Base-by-base conservation (phyloP, 2,888 invertebrate species). In the Plagiodera versicolora region DNA sequence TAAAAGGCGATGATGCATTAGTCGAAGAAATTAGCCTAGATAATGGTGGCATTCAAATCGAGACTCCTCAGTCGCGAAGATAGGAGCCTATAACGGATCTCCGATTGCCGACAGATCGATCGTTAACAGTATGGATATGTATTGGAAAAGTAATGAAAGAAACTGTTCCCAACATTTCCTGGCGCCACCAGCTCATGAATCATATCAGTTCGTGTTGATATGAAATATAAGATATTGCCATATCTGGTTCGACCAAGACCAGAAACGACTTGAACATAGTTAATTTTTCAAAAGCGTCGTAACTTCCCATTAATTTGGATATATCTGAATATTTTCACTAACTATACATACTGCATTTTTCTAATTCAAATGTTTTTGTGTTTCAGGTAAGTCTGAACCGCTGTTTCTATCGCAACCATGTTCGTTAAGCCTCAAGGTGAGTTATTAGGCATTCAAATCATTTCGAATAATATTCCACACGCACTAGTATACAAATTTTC, bases 221-320 rank as follows among this genome's bases (percentile, higher is more conserved):
- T n/a, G n/a, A n/a, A n/a, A n/a, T n/a, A n/a, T n/a, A n/a, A n/a
- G n/a, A n/a, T n/a, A n/a, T n/a, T n/a, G n/a, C n/a, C n/a, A n/a
- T n/a, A n/a, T n/a, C n/a, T n/a, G n/a, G n/a, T n/a, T n/a, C n/a
- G n/a, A n/a, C n/a, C n/a, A n/a, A n/a, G n/a, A n/a, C n/a, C n/a
- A n/a, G n/a, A n/a, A n/a, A 50, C 63, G 60, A 60, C 58, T 16
- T 20, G 24, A 28, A 53, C 35, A 24, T 45, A 39, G 16, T 17
- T 24, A 53, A 44, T 24, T 44, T 53, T 53, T 53, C 14, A 44
- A 53, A 62, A 58, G 56, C 48, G 49, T 58, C 58, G 58, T 54
- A 62, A 47, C 48, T 62, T 62, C 58, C 58, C 62, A 62, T 62
- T 56, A 44, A 48, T 58, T 62, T 62, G 51, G 56, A 56, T 58